Conservation (phyloP, 2,113 vertebrate species). For the Actinemys pallida region DNA sequence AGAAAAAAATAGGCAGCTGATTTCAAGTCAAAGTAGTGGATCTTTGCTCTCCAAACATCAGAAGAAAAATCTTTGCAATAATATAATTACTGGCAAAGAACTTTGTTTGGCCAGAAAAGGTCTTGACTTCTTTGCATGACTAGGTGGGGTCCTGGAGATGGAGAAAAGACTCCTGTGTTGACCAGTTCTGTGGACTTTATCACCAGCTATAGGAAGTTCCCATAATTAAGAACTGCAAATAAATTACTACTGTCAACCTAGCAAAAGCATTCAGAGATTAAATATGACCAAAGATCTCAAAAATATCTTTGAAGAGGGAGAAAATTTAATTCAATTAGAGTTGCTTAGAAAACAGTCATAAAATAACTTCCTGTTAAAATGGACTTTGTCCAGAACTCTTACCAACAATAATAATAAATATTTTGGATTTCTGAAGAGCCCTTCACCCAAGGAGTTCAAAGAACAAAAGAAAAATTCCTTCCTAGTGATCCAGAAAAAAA, state of each 20-base stretch:
- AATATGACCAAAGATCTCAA: background rate
- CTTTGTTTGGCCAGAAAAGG: background rate
- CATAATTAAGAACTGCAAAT: slow-evolving; percentile 6
- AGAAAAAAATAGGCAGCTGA: rapidly evolving
- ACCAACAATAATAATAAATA: slow-evolving; percentile 28
- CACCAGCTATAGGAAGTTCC: slow-evolving; percentile 1
- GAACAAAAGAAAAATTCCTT: slow-evolving; percentile 34
- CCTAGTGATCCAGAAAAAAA: background rate
- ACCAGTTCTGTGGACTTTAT: background rate
- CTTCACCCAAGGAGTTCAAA: background rate
- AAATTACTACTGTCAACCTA: background rate
- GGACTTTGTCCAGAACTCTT: slow-evolving; percentile 2
- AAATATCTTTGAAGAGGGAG: slow-evolving; percentile 30
- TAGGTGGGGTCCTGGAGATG: background rate
- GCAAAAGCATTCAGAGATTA: slow-evolving; percentile 3
- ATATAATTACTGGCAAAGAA: background rate
- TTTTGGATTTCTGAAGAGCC: background rate
- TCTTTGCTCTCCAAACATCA: background rate
- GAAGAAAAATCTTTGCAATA: background rate
- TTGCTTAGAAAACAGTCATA: background rate
- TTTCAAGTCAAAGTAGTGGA: background rate
- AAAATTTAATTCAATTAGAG: background rate
- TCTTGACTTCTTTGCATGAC: background rate
- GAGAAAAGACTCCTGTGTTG: background rate
- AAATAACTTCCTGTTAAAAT: slow-evolving; percentile 39